Base-by-base conservation (phyloP, 1,140 invertebrate species). In the Nixonia krombeini region DNA sequence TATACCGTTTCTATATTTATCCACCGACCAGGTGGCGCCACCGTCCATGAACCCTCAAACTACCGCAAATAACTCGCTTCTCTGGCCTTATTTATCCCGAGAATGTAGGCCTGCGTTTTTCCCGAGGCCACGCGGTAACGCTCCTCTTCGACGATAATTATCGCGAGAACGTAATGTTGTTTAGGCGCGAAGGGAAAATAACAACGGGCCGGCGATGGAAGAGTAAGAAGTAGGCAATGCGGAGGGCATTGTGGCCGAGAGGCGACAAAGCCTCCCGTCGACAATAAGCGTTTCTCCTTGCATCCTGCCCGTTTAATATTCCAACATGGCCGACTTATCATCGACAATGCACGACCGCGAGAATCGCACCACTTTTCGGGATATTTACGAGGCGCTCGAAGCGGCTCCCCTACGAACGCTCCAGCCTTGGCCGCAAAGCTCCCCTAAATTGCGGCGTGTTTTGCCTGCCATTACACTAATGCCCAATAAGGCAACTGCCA, bases 391-490 rank as follows among this genome's bases (percentile, higher is more conserved):
- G n/a, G n/a, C n/a, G n/a, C n/a, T n/a, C n/a, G n/a, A n/a, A n/a
- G n/a, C n/a, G n/a, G n/a, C n/a, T n/a, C n/a, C n/a, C n/a, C n/a
- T 23, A 29, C 29, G n/a, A 12, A 55, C 35, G 50, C 28, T 45
- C 16, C 28, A 10, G 13, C 31, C 31, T 33, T 33, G 10, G 3
- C 31, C 31, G 6, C 31, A 33, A 33, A 33, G 31, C n/a, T 33
- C 31, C 26, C 10, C 2, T 29, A 38, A 41, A 29, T 46, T 46
- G 45, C 23, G 29, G 12, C 28, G 40, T 38, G 25, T 42, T 58
- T 63, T 63, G 51, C 50, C 35, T 35, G 28, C 51, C 51, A 63
- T 63, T 63, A 55, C 55, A 55, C 50, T 55, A 63, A 63, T 63
- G 35, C 44, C 55, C 59, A 55, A 63, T 63, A 55, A 59, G 56